phyloP scores from a whole-genome alignment of 2,888 invertebrate species.

The Halocaridina rubra region DNA sequence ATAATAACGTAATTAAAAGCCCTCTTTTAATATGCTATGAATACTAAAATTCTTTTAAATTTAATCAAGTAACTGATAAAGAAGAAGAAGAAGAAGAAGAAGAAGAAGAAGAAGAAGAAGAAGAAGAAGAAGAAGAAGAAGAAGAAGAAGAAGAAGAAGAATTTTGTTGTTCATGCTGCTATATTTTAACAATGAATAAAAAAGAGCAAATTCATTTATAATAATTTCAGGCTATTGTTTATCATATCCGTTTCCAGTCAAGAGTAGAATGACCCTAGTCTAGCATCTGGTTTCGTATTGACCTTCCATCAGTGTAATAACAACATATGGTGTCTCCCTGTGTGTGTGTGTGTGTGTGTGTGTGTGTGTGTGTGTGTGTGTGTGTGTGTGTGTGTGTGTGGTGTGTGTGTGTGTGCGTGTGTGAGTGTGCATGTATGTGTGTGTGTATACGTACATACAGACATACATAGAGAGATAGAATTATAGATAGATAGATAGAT shows the following conservation, averaged over 20 bases:
- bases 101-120: not conserved
- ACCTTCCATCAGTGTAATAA: too few relatives aligned
- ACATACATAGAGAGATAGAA: not conserved
- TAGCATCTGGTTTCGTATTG: too few relatives aligned
- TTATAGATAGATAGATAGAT: not conserved
- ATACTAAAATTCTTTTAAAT: not conserved
- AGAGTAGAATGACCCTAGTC: too few relatives aligned
- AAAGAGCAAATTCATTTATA: too few relatives aligned
- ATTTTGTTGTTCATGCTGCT: not conserved
- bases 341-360: too few relatives aligned
- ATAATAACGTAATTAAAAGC: not conserved
- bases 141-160: not conserved
- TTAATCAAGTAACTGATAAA: not conserved
- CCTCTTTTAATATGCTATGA: not conserved
- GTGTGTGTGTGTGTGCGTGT: not conserved
- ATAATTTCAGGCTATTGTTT: too few relatives aligned
- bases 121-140: not conserved
- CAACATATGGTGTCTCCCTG: too few relatives aligned
- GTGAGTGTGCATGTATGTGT: not conserved
- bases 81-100: not conserved
- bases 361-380: not conserved
- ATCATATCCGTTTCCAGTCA: too few relatives aligned
- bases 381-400: not conserved
- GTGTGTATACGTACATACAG: not conserved
- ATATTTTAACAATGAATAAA: too few relatives aligned